Evolutionary conservation across 2,797 vertebrate genomes (phyloP).

Genomic region (Falco peregrinus): DNA sequence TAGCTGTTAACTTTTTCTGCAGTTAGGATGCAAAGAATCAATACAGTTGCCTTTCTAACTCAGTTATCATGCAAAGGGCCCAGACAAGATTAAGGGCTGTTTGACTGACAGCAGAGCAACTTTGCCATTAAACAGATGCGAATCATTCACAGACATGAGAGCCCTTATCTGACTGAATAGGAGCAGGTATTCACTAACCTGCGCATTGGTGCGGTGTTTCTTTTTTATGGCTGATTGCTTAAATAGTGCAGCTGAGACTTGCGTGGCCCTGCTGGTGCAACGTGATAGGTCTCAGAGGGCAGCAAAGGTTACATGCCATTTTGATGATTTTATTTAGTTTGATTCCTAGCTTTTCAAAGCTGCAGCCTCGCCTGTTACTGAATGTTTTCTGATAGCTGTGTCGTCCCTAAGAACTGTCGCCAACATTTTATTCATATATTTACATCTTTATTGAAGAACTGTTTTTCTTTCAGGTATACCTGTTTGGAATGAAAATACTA

Average conservation of each 20-base stretch:
- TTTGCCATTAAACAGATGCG: not conserved
- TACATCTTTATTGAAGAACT: not conserved
- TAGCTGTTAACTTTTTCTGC: not conserved
- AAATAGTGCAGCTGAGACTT: not conserved
- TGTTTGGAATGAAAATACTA: not conserved
- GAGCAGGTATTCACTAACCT: not conserved
- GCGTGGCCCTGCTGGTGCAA: not conserved
- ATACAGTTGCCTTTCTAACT: not conserved
- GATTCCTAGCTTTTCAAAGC: not conserved
- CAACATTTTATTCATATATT: not conserved
- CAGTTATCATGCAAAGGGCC: not conserved
- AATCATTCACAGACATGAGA: fast-evolving
- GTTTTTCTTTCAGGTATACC: not conserved
- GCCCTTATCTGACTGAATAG: not conserved
- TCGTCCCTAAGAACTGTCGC: not conserved
- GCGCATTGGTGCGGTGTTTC: not conserved
- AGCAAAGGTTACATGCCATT: not conserved
- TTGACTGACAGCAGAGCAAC: not conserved
- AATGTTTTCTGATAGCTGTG: not conserved
- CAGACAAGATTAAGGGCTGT: not conserved
- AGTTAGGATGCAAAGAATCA: not conserved
- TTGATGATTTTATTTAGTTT: constrained; percentile 6
- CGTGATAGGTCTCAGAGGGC: not conserved
- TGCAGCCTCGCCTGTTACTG: not conserved
- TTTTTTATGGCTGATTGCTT: not conserved